phyloP scores from a whole-genome alignment of 2,888 invertebrate genomes.

The Diaperis boleti region DNA sequence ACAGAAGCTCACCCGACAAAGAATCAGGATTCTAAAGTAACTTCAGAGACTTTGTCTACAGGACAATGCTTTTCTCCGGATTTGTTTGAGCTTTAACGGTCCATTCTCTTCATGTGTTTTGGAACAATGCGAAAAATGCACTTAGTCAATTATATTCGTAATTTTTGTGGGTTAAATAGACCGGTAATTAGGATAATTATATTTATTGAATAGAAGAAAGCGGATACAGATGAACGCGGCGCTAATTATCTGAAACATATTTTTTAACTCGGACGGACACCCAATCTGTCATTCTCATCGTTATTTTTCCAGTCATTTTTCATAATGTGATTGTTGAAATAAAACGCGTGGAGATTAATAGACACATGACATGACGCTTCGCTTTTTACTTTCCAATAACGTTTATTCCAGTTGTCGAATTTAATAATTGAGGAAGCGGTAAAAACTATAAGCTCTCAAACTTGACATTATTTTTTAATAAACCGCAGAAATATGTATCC shows the following conservation, averaged over 20 bases:
- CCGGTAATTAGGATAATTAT: constrained; percentile 7
- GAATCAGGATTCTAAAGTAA: constrained; percentile 40
- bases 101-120: constrained; percentile 27
- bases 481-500: too few relatives aligned
- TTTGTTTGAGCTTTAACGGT: constrained; percentile 39
- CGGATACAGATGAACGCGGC: background rate
- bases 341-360: background rate
- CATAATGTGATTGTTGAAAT: background rate
- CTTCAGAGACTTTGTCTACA: constrained; percentile 40
- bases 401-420: background rate
- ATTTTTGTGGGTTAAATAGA: constrained; percentile 9
- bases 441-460: background rate
- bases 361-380: background rate
- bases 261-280: background rate
- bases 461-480: background rate
- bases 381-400: background rate
- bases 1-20: constrained; percentile 34
- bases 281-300: background rate
- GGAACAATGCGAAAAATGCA: constrained; percentile 33
- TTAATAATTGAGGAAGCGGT: background rate
- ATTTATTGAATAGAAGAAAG: background rate
- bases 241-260: background rate
- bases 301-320: background rate
- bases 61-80: constrained; percentile 40
- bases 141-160: constrained; percentile 23